Conservation (phyloP, 1,140 invertebrate species). For the Caenorhabditis inopinata region DNA sequence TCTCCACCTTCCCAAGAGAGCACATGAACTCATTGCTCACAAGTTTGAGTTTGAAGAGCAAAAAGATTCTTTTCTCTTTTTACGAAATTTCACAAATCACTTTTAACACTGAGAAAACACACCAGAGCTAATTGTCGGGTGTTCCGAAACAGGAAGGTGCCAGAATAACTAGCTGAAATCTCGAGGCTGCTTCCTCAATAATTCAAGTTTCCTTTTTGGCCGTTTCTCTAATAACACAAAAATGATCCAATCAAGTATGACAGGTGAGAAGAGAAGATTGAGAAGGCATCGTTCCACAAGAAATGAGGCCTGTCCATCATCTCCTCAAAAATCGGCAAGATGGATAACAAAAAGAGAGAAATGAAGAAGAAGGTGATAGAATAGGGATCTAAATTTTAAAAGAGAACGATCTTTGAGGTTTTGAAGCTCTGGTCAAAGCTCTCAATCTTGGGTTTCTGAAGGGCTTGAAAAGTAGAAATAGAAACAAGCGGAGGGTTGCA, state of each 20-base stretch:
- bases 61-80: background rate
- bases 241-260: conserved; percentile 6
- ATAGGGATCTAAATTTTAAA: too few species aligned
- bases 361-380: background rate
- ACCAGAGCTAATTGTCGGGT: too few species aligned
- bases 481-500: too few species aligned
- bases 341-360: background rate
- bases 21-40: conserved; percentile 5
- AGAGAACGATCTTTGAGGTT: too few species aligned
- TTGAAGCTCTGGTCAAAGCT: too few species aligned
- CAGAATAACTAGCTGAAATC: too few species aligned
- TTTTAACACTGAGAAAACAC: too few species aligned
- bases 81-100: background rate
- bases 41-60: too few species aligned
- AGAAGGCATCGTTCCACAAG: background rate
- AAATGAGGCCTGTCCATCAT: conserved; percentile 16
- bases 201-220: background rate
- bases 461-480: too few species aligned
- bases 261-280: background rate
- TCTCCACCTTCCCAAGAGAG: background rate
- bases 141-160: too few species aligned
- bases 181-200: too few species aligned
- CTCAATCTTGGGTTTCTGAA: too few species aligned
- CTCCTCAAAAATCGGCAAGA: conserved; percentile 9
- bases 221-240: background rate